Base-by-base conservation (phyloP, 1,140 invertebrate genomes). In the Ceratosolen solmsi region DNA sequence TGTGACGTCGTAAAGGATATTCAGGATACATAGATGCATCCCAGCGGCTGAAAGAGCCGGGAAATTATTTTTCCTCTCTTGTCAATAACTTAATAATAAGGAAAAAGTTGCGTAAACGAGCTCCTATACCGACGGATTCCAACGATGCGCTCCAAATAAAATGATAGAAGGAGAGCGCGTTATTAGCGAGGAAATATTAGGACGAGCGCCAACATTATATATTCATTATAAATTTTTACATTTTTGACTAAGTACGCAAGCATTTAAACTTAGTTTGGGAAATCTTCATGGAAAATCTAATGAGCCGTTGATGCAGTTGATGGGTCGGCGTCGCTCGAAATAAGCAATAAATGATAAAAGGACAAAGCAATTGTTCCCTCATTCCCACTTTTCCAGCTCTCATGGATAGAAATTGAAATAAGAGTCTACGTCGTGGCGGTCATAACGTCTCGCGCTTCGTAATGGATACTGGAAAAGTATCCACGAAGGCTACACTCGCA, bases 391-490 rank as follows among this genome's bases (percentile, higher is more conserved):
- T 33, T 1, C n/a, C 11, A 2, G n/a, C 25, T 77, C 54, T n/a
- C 36, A 2, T 15, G 9, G 22, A 30, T 65, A 1, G n/a, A 63
- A 65, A 63, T 38, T 25, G 27, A 41, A 46, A 15, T 33, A 27
- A 27, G 2, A 25, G 38, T 25, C n/a, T 30, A 25, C n/a, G n/a
- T 25, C 54, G 73, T 63, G 36, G 36, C 36, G 33, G 54, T 11
- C 13, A 20, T 46, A 20, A 30, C 22, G 33, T 75, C 30, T 58
- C 54, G 51, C 30, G 58, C 41, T 5, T 63, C 54, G 27, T 77
- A 77, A 77, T 65, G 74, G 73, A 63, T n/a, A 63, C 38, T 63
- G 58, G 74, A 77, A 63, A 77, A 77, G 38, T 77, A 77, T 65
- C 58, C 58, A 38, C 74, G 54, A 46, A 17, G 36, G 56, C 36